Evolutionary conservation across 1,140 invertebrate species (phyloP), one percentile per base, ranked within the genome.

Genomic region (Phymorhynchus buccinoides): DNA sequence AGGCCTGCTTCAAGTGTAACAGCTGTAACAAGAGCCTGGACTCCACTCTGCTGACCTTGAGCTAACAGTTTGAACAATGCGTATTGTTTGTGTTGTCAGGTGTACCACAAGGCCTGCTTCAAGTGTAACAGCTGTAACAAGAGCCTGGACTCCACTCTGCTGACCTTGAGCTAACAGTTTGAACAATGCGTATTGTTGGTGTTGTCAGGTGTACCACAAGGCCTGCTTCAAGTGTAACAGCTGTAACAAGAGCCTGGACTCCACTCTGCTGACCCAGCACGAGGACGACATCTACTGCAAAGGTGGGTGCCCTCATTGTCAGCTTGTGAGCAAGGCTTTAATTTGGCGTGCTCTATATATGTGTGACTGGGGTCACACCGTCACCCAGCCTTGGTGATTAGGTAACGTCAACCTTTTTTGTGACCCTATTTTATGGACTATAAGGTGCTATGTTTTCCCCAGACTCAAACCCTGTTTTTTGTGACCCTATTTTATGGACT

Each of bases 181-280:
- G n/a, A n/a, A n/a, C n/a, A n/a, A n/a, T n/a, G n/a, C n/a, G n/a
- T n/a, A n/a, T n/a, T n/a, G n/a, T n/a, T n/a, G n/a, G n/a, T n/a
- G n/a, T n/a, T n/a, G n/a, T n/a, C 86, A 92, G 91, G 87, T 88
- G n/a, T 91, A 89, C 89, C 91, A 92, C 78, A 92, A 92, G 81
- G 41, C 84, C 0, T 92, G 91, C 80, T 91, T 90, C 87, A 89
- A 86, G 35, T 92, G 91, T 83, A 88, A 87, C 41, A n/a, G 79
- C 16, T 92, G 91, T 79, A 85, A 89, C 35, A 92, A 92, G 77
- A 84, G 86, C 73, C 75, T 92, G 42, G 91, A 92, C 78, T 88
- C 90, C 18, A 89, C 86, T 56, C 89, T 89, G 2, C n/a, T 90
- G 52, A 88, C 88, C 48, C 84, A 85, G 44, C 89, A 91, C 35